These are phyloP conservation scores for Equus przewalskii DNA, from an alignment of 2,113 vertebrate species.

Conservation along the genomic window DNA sequence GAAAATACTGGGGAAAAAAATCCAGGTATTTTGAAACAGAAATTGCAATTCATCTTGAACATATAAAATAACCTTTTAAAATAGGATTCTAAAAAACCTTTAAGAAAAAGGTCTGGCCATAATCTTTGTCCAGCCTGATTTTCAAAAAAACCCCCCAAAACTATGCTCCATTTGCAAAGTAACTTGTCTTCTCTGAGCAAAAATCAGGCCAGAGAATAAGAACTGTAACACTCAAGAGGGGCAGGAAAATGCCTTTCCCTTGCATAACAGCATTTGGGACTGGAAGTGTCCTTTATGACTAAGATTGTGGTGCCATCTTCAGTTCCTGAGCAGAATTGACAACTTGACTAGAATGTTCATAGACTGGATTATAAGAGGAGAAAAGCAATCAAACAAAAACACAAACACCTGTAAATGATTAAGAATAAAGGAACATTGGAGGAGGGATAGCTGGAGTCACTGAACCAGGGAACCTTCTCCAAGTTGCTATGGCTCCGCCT, in stretches of 20 bases:
- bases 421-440: not conserved
- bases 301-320: slow-evolving; percentile 45
- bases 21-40: slow-evolving; percentile 3
- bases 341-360: not conserved
- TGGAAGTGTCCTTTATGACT: not conserved
- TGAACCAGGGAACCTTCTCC: not conserved
- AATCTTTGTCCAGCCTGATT: not conserved
- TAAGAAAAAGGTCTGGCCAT: not conserved
- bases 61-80: not conserved
- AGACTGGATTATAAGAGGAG: not conserved
- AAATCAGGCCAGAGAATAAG: not conserved
- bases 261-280: no score
- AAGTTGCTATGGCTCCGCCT: slow-evolving; percentile 28
- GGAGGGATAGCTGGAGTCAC: not conserved
- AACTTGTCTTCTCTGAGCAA: not conserved
- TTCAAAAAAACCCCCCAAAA: not conserved
- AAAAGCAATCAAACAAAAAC: not conserved
- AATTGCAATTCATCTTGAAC: slow-evolving; percentile 23
- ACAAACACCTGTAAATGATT: not conserved
- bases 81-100: not conserved
- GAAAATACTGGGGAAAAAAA: slow-evolving; percentile 9
- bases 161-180: not conserved
- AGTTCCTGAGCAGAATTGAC: not conserved
- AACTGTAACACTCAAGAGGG: not conserved
- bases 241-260: not conserved